phyloP scores from a whole-genome alignment of 2,888 invertebrate genomes.

The Cephus nigrinus region DNA sequence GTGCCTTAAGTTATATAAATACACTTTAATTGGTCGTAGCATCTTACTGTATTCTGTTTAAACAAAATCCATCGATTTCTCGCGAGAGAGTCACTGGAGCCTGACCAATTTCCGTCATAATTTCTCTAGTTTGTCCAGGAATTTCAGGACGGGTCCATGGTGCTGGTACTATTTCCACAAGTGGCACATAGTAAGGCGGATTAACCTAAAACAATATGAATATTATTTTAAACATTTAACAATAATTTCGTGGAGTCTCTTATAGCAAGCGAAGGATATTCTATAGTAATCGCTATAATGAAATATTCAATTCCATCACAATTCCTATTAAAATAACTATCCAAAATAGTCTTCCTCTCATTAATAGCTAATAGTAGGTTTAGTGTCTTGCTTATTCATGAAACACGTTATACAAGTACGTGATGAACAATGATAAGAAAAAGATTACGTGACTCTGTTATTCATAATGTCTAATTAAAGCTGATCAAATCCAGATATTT shows the following conservation, averaged over 20 bases:
- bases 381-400: background rate
- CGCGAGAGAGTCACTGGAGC: slow-evolving; percentile 86
- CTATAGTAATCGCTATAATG: too few species aligned
- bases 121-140: slow-evolving; percentile 76
- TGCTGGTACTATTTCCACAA: slow-evolving; percentile 94
- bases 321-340: too few species aligned
- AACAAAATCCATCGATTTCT: slow-evolving; percentile 92
- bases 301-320: too few species aligned
- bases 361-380: background rate
- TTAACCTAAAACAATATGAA: slow-evolving; percentile 73
- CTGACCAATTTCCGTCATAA: slow-evolving; percentile 92
- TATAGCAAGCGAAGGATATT: too few species aligned
- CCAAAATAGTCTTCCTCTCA: background rate
- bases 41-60: slow-evolving; percentile 91
- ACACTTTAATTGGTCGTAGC: background rate
- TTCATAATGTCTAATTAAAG: background rate
- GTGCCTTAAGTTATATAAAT: background rate
- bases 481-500: background rate
- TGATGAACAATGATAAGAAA: background rate
- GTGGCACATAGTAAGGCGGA: slow-evolving; percentile 95
- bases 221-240: background rate
- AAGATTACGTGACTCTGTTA: background rate
- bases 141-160: slow-evolving; percentile 90
- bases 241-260: background rate
- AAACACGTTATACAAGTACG: background rate